Conservation (phyloP, 2,113 vertebrate species). For the Malurus alboscapulatus region DNA sequence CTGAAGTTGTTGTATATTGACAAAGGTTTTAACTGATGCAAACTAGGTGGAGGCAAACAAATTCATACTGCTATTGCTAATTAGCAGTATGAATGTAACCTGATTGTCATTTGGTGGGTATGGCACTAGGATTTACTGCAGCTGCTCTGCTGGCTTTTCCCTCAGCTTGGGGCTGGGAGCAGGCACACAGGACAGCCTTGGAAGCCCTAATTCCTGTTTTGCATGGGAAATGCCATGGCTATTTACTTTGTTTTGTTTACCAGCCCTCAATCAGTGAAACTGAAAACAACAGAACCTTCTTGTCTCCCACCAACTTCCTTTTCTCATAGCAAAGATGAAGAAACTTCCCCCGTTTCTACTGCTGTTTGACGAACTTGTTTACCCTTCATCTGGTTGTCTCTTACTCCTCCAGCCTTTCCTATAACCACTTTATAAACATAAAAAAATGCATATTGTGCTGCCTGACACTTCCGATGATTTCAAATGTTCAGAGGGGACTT, state of each 20-base stretch:
- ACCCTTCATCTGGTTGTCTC: background rate
- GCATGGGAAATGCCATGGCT: background rate
- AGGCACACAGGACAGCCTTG: background rate
- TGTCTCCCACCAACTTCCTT: background rate
- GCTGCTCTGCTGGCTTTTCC: background rate
- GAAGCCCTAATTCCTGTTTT: background rate
- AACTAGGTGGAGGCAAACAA: background rate
- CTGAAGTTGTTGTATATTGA: background rate
- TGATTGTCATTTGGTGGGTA: too few species aligned
- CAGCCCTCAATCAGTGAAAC: background rate
- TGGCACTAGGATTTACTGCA: background rate
- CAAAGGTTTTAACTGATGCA: background rate
- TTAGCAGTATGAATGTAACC: background rate
- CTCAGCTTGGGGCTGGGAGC: background rate
- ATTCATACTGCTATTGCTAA: background rate
- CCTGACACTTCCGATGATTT: background rate
- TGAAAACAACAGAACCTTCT: background rate
- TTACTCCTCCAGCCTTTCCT: background rate
- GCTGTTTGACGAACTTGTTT: background rate
- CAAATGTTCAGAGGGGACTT: background rate
- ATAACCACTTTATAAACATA: background rate
- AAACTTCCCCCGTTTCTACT: background rate
- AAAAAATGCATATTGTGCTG: background rate
- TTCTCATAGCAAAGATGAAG: background rate
- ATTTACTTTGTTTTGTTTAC: slow-evolving; percentile 37